Base-by-base conservation (phyloP, 2,797 vertebrate genomes). In the Rhynchotus rufescens region DNA sequence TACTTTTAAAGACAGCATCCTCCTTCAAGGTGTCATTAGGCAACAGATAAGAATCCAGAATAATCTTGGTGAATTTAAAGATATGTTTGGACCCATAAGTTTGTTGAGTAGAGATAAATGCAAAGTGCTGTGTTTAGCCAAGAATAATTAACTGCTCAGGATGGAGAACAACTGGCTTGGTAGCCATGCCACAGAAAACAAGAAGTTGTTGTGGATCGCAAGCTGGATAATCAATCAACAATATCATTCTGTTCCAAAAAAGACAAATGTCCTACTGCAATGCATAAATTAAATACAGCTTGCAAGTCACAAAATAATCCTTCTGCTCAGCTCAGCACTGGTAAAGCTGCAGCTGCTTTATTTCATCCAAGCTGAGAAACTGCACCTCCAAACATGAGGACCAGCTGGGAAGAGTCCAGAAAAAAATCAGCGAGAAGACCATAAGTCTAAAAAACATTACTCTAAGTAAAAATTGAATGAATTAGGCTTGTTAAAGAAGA, bases 151-250 rank as follows among this genome's bases (percentile, higher is more conserved):
- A 84, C 56, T 38, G 7, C 56, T 79, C 66, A 42, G 52, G 72
- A 66, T 79, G 28, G 28, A 73, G 38, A 79, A 56, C 11, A 47
- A 69, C 34, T 81, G 64, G 51, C 71, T 47, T 79, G n/a, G 62
- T 79, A 79, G 38, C 64, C 30, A 36, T 86, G 86, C 44, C n/a
- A 20, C 44, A 89, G 83, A 83, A 94, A 93, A 93, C 68, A 16
- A 85, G 76, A 88, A 92, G 64, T 44, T 59, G 28, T 65, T 87
- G 60, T 66, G 67, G 77, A 86, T 87, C 74, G 59, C 38, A 93
- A 78, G 19, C 44, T 72, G 65, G 49, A 61, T 72, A 94, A 92
- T 65, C 59, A 80, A 78, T 83, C 79, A 93, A 71, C 19, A 80
- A 65, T 72, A 80, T 72, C 64, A 73, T 9, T 6, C 40, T 91